A percentile compares a stretch with the other conserved stretches of the same genome.
Evolutionary conservation across 2,797 vertebrate genomes (phyloP).

Genomic region (Ambastaia sidthimunki): DNA sequence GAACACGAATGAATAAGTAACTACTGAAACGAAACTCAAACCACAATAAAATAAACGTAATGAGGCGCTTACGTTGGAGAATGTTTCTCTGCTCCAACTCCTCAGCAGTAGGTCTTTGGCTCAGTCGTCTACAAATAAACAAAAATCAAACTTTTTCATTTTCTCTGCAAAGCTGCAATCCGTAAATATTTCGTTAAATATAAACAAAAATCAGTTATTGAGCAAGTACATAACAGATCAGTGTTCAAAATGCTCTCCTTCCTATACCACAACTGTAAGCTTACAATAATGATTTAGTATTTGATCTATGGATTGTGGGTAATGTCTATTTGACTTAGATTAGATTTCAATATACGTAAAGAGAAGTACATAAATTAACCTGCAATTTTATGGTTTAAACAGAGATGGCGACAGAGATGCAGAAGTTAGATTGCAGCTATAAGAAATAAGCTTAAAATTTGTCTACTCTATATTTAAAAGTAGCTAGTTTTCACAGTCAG

Average conservation of each 20-base stretch:
- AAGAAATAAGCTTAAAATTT: not conserved
- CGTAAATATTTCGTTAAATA: too few species aligned
- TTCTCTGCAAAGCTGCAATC: not conserved
- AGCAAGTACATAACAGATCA: too few species aligned
- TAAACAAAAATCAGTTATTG: too few species aligned
- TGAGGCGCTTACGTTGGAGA: slow-evolving; percentile 86
- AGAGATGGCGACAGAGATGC: too few species aligned
- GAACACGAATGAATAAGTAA: slow-evolving; percentile 18
- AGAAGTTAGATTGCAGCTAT: not conserved
- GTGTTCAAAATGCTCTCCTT: too few species aligned
- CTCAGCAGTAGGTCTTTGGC: slow-evolving; percentile 94
- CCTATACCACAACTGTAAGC: too few species aligned
- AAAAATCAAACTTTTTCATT: not conserved
- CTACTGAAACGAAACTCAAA: too few species aligned
- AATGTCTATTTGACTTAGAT: too few species aligned
- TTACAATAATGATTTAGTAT: too few species aligned
- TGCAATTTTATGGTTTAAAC: too few species aligned
- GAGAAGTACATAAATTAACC: too few species aligned
- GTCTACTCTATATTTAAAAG: slow-evolving; percentile 6
- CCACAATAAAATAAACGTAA: slow-evolving; percentile 3
- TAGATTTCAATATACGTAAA: not conserved
- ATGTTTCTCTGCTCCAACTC: slow-evolving; percentile 98
- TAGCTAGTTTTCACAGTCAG: not conserved
- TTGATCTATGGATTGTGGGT: too few species aligned
- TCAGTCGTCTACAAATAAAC: slow-evolving; percentile 83